Conservation (phyloP, 35 echinoderm and acorn worm species). For the Apostichopus parvimensis region DNA sequence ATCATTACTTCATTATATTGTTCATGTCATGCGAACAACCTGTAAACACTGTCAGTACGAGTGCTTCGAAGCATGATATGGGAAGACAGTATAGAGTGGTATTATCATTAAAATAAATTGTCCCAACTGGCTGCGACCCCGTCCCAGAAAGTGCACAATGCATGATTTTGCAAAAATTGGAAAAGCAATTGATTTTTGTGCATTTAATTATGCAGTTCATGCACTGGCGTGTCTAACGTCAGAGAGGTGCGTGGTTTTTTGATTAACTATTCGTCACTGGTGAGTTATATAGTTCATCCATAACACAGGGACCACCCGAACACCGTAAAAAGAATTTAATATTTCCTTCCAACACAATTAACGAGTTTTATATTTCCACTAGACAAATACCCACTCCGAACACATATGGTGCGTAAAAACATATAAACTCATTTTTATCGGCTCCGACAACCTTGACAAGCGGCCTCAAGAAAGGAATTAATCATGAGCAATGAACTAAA, state of each 20-base stretch:
- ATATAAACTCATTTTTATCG: constrained; percentile 11
- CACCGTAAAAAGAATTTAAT: constrained; percentile 3
- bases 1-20: too few relatives aligned
- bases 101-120: too few relatives aligned
- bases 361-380: constrained; percentile 28
- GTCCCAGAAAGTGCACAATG: too few relatives aligned
- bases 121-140: too few relatives aligned
- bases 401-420: constrained; percentile 12
- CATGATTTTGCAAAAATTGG: too few relatives aligned
- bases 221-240: too few relatives aligned
- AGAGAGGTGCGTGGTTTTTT: not conserved
- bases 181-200: too few relatives aligned
- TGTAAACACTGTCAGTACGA: too few relatives aligned
- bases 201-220: too few relatives aligned
- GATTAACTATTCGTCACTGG: not conserved
- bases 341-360: constrained; percentile 9
- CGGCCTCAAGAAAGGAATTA: not conserved
- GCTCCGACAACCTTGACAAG: constrained; percentile 16
- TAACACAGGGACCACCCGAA: constrained; percentile 2
- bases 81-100: too few relatives aligned
- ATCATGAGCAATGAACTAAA: not conserved
- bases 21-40: too few relatives aligned
- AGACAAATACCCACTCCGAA: constrained; percentile 20
- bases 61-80: too few relatives aligned
- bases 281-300: not conserved